These are phyloP conservation scores for Diorhabda carinulata DNA, from an alignment of 1,140 invertebrate genomes.

Conservation along the genomic window DNA sequence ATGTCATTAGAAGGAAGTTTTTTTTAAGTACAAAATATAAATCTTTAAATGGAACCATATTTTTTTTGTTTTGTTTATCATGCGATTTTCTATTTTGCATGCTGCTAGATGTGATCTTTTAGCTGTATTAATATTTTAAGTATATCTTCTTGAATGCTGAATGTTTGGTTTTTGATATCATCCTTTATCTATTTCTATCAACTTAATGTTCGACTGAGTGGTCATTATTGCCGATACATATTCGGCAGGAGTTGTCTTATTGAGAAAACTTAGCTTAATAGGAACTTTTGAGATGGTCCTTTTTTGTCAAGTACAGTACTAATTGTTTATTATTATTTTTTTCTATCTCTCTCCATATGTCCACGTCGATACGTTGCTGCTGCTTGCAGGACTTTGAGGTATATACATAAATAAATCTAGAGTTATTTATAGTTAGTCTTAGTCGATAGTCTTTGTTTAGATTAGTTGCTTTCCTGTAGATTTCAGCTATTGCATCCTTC, in stretches of 20 bases:
- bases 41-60: constrained; percentile 18
- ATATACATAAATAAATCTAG: constrained; percentile 51
- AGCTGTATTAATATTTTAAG: constrained; percentile 16
- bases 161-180: constrained; percentile 27
- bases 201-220: constrained; percentile 41
- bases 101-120: constrained; percentile 40
- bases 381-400: constrained; percentile 70
- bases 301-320: constrained; percentile 48
- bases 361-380: constrained; percentile 46
- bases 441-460: constrained; percentile 52
- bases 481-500: constrained; percentile 27
- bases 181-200: constrained; percentile 33
- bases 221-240: constrained; percentile 37
- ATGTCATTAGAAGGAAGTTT: too few species aligned
- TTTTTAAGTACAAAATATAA: too few species aligned
- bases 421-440: constrained; percentile 47
- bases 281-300: constrained; percentile 98
- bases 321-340: constrained; percentile 41
- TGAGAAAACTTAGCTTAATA: constrained; percentile 45
- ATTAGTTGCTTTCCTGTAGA: constrained; percentile 56
- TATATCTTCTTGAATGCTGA: constrained; percentile 28
- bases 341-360: constrained; percentile 53
- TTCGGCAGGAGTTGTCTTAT: constrained; percentile 2
- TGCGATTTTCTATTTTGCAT: constrained; percentile 27
- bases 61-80: constrained; percentile 28